phyloP scores from a whole-genome alignment of 2,113 vertebrate genomes.

The Pterophyllum scalare region DNA sequence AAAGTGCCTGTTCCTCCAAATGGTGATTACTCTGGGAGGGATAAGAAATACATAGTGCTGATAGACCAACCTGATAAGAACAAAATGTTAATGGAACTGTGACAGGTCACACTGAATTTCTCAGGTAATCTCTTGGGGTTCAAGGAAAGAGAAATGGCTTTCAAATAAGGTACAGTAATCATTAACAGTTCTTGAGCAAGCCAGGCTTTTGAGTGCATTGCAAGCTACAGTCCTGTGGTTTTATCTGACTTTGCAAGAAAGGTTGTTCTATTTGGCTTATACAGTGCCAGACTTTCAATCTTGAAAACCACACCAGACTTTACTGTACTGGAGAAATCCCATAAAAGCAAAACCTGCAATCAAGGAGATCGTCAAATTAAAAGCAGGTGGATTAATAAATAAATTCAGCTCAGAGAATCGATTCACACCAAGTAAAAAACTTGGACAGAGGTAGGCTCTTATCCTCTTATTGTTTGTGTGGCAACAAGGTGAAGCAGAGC shows the following conservation, averaged over 20 bases:
- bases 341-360: conserved; percentile 37
- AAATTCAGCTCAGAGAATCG: conserved; percentile 22
- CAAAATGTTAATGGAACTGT: not conserved
- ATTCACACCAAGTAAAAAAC: conserved; percentile 16
- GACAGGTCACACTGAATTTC: conserved; percentile 8
- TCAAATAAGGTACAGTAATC: conserved; percentile 7
- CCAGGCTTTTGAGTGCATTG: not conserved
- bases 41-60: conserved; percentile 10
- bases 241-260: conserved; percentile 1
- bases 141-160: conserved; percentile 7
- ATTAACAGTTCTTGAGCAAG: conserved; percentile 11
- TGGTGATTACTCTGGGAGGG: not conserved
- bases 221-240: not conserved
- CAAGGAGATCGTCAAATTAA: conserved; percentile 28
- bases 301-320: not conserved
- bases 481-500: not conserved
- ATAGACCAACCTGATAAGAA: conserved; percentile 11
- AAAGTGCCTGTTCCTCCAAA: not conserved
- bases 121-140: not conserved
- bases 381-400: conserved; percentile 34
- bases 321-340: not conserved
- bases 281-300: not conserved
- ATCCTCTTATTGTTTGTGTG: conserved; percentile 9
- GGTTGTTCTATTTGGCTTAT: not conserved
- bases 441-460: not conserved